Evolutionary conservation across 2,113 vertebrate species (phyloP), one percentile per base, ranked within the genome.

Genomic region (Megaceryle torquata): DNA sequence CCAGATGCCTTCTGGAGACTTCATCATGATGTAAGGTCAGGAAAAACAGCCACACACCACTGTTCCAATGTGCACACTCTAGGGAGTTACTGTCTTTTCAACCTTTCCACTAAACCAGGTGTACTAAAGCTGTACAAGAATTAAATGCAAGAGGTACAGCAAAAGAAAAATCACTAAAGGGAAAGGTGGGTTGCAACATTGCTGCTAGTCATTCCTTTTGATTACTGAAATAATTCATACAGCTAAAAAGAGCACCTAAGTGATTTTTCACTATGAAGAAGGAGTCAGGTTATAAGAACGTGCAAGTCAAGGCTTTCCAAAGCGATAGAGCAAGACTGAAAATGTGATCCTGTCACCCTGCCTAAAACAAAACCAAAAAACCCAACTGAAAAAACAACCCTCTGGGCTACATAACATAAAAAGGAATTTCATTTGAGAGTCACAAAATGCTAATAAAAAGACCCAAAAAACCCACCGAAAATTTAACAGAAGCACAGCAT

Each of bases 31-130:
- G 0, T 57, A 71, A 37, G 28, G 28, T 15, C 48, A 64, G 31
- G 15, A 89, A 41, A 0, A 1, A 67, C 25, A 64, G 46, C 35
- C 7, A 3, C 33, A 37, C 0, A 0, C 3, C 35, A 15, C 26
- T 12, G 2, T 67, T 78, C 39, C 5, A 3, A 56, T 0, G 0
- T 2, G 3, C 61, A 43, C 3, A 2, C 21, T 43, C 41, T 11
- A 82, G 7, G 25, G 11, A 69, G 24, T 14, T 59, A 37, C 21
- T 91, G 6, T 63, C 17, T 86, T 67, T 76, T 71, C 61, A 75
- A 8, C 2, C 17, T 56, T 43, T 56, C 7, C 13, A 22, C 39
- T 60, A 87, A 76, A 82, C 4, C 0, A 0, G 6, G 13, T 70
- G 13, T 67, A 86, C 57, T 48, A 57, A 51, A 95, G n/a, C 31